Percentiles rank a stretch among this genome's conserved stretches.
phyloP scores from a whole-genome alignment of 2,797 vertebrate species.

The Amblyopsis hoosieri region DNA sequence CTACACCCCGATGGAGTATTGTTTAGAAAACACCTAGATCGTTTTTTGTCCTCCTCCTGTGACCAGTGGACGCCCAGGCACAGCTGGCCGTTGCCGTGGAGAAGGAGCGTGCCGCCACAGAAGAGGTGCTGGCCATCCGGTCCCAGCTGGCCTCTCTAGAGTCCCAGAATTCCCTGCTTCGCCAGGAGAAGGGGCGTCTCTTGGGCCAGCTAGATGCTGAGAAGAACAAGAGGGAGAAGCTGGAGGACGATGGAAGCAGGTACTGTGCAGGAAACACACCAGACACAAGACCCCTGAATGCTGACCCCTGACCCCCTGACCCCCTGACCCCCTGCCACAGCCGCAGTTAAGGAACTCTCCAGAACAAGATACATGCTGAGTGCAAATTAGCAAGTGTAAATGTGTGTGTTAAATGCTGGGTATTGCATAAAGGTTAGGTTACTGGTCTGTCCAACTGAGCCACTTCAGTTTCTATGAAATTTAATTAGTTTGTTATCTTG shows the following conservation, averaged over 20 bases:
- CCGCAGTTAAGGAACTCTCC: too few relatives aligned
- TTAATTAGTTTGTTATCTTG: too few relatives aligned
- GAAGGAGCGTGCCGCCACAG: constrained; percentile 89
- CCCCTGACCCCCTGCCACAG: too few relatives aligned
- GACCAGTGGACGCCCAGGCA: constrained; percentile 87
- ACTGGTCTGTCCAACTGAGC: too few relatives aligned
- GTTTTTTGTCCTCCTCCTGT: not conserved
- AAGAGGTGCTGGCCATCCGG: constrained; percentile 87
- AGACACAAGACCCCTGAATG: not conserved
- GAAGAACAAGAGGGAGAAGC: constrained; percentile 84
- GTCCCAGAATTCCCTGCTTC: constrained; percentile 90
- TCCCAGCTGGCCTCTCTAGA: constrained; percentile 88
- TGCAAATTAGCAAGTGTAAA: not conserved
- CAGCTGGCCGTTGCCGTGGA: constrained; percentile 91
- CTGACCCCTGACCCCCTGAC: too few relatives aligned
- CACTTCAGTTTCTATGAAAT: too few relatives aligned
- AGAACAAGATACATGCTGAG: not conserved
- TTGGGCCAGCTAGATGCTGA: constrained; percentile 88
- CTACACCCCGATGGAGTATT: too few relatives aligned
- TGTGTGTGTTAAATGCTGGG: not conserved
- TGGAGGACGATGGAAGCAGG: constrained; percentile 93
- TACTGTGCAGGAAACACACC: constrained; percentile 37
- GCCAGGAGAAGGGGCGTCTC: constrained; percentile 89
- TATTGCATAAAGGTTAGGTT: too few relatives aligned
- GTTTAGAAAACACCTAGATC: too few relatives aligned